phyloP scores from a whole-genome alignment of 2,888 invertebrate species.

The Pomacea canaliculata region DNA sequence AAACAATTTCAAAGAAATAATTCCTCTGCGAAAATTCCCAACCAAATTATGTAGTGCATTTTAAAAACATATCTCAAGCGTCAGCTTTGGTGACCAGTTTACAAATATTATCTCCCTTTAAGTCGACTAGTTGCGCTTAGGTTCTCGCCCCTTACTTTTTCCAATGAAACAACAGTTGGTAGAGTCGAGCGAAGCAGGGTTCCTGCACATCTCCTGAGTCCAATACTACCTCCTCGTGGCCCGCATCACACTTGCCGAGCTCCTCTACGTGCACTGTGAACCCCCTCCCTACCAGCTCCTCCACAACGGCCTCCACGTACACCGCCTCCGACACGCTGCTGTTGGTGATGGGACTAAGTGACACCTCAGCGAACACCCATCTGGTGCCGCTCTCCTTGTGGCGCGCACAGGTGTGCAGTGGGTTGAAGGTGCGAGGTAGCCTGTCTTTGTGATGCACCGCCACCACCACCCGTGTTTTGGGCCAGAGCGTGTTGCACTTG shows the following conservation, averaged over 20 bases:
- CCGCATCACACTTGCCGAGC: conserved; percentile 4
- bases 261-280: conserved; percentile 35
- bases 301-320: conserved; percentile 45
- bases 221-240: background rate
- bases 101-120: no score
- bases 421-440: conserved; percentile 25
- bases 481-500: background rate
- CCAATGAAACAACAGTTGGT: conserved; percentile 5
- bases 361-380: conserved; percentile 34
- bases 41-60: no score
- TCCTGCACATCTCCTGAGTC: conserved; percentile 1
- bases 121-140: no score
- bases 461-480: background rate
- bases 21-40: no score
- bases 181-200: conserved; percentile 9
- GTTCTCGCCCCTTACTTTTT: background rate
- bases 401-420: conserved; percentile 40
- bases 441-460: conserved; percentile 13
- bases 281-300: conserved; percentile 45
- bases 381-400: conserved; percentile 28
- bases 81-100: no score
- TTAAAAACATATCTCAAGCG: no score
- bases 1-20: no score
- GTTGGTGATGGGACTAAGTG: conserved; percentile 43
- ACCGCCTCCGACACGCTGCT: conserved; percentile 38